These are phyloP conservation scores for Drosophila subsilvestris DNA, from an alignment of 2,888 invertebrate genomes.

Conservation along the genomic window DNA sequence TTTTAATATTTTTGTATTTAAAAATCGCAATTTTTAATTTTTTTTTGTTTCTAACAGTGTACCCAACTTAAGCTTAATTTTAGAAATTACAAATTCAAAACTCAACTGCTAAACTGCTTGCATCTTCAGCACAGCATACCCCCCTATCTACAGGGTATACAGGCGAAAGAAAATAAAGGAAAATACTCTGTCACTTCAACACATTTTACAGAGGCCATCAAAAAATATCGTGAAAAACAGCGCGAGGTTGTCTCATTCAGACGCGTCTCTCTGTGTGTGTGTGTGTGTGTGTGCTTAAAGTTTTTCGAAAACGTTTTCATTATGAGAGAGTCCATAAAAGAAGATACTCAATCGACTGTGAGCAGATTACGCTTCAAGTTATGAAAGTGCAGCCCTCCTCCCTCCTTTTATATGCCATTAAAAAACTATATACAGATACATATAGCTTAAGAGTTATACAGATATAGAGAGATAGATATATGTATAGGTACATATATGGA, in stretches of 20 bases:
- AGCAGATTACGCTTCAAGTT: neutral
- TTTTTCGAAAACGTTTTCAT: neutral
- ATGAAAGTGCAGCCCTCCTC: neutral
- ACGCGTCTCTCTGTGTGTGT: no score
- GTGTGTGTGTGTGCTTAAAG: neutral
- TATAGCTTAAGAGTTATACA: neutral
- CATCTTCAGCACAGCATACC: neutral
- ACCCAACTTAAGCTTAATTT: no score
- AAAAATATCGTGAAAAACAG: conserved; percentile 11
- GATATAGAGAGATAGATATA: neutral
- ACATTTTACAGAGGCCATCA: conserved; percentile 27
- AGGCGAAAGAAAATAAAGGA: neutral
- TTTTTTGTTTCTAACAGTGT: no score
- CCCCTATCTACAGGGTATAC: neutral
- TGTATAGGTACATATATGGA: neutral
- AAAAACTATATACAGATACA: neutral
- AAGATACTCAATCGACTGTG: neutral
- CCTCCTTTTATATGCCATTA: neutral
- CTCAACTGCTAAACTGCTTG: neutral
- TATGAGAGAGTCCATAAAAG: neutral
- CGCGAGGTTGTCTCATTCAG: neutral
- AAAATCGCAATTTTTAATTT: no score
- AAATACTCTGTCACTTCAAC: conserved; percentile 27
- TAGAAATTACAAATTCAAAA: no score
- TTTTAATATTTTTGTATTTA: no score